phyloP scores from a whole-genome alignment of 2,797 vertebrate species.

The Silurus aristotelis region DNA sequence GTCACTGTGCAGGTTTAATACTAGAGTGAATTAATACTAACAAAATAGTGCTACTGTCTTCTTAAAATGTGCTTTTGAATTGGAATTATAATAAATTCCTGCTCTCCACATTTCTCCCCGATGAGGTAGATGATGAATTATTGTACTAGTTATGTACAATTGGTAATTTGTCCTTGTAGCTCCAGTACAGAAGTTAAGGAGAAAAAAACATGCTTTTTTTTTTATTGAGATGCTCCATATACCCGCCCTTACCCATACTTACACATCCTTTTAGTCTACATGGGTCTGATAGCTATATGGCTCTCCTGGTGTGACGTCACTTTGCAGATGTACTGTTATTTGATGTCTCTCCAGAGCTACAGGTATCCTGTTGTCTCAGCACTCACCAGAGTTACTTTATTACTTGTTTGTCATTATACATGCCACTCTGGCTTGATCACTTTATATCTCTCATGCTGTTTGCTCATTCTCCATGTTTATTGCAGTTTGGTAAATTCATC shows the following conservation, averaged over 20 bases:
- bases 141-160: neutral
- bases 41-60: neutral
- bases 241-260: too few species aligned
- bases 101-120: neutral
- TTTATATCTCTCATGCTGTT: neutral
- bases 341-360: neutral
- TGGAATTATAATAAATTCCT: neutral
- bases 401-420: slow-evolving; percentile 13
- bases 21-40: neutral
- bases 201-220: neutral
- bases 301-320: neutral
- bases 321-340: slow-evolving; percentile 7
- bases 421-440: neutral
- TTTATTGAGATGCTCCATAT: neutral
- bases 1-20: neutral
- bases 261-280: neutral
- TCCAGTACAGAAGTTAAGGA: neutral
- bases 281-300: neutral
- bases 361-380: slow-evolving; percentile 15
- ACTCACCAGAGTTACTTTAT: neutral
- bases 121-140: neutral
- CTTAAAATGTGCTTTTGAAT: neutral
- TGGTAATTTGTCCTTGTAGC: slow-evolving; percentile 1
- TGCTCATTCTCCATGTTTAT: neutral
- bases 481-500: neutral